Evolutionary conservation across 2,113 vertebrate species (phyloP).

Genomic region (Hyperoodon ampullatus): DNA sequence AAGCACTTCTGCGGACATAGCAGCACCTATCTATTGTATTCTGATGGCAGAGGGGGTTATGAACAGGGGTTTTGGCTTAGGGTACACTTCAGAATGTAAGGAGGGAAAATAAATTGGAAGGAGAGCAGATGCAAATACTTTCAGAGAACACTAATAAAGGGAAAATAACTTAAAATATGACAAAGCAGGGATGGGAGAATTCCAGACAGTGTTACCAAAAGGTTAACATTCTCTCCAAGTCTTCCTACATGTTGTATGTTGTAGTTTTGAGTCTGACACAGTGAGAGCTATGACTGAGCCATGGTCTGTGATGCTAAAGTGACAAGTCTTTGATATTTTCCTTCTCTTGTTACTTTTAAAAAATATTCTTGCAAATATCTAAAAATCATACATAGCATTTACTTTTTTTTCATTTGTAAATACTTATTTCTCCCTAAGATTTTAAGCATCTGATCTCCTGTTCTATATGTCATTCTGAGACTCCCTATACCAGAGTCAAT

Average conservation of each 20-base stretch:
- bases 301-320: background rate
- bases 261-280: background rate
- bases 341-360: background rate
- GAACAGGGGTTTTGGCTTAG: background rate
- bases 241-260: background rate
- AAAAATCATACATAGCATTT: background rate
- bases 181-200: background rate
- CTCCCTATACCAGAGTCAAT: background rate
- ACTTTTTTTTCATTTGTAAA: background rate
- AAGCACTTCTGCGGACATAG: background rate
- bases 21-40: background rate
- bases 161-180: background rate
- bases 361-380: background rate
- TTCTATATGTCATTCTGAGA: background rate
- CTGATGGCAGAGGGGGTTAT: background rate
- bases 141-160: background rate
- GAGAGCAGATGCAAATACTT: background rate
- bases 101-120: background rate
- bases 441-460: background rate
- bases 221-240: background rate
- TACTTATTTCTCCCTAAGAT: background rate
- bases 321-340: background rate
- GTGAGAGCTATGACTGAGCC: background rate
- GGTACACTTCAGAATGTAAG: background rate
- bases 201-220: background rate